These are phyloP conservation scores for Bellardia pandia DNA, from an alignment of 2,888 invertebrate species.

Conservation along the genomic window DNA sequence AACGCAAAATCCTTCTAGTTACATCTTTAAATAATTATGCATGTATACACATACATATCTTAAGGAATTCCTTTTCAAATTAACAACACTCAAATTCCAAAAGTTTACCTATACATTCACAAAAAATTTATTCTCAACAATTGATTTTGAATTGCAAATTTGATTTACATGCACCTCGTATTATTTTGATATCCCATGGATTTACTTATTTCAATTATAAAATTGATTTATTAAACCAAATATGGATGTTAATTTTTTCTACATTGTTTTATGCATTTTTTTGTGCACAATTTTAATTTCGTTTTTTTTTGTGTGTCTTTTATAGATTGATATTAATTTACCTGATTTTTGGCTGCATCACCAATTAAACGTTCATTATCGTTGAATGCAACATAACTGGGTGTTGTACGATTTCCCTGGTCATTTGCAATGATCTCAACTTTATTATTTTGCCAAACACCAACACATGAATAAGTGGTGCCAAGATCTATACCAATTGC, in stretches of 20 bases:
- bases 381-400: conserved; percentile 94
- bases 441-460: conserved; percentile 92
- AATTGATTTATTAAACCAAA: conserved; percentile 69
- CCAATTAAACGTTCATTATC: conserved; percentile 93
- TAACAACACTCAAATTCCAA: no score
- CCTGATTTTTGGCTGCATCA: conserved; percentile 94
- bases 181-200: conserved; percentile 48
- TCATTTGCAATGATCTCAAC: conserved; percentile 95
- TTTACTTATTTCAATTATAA: conserved; percentile 39
- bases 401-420: conserved; percentile 94
- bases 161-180: conserved; percentile 16
- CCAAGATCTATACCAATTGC: conserved; percentile 93
- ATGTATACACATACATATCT: no score
- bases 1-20: no score
- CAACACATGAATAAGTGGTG: conserved; percentile 94
- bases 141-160: background rate
- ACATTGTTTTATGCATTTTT: background rate
- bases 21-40: no score
- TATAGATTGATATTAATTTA: conserved; percentile 78
- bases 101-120: no score
- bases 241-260: conserved; percentile 30
- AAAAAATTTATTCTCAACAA: no score
- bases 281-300: conserved; percentile 5
- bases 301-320: background rate
- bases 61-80: no score